Evolutionary conservation across 2,888 invertebrate species (phyloP), one percentile per base, ranked within the genome.

Genomic region (Caradrina kadenii): DNA sequence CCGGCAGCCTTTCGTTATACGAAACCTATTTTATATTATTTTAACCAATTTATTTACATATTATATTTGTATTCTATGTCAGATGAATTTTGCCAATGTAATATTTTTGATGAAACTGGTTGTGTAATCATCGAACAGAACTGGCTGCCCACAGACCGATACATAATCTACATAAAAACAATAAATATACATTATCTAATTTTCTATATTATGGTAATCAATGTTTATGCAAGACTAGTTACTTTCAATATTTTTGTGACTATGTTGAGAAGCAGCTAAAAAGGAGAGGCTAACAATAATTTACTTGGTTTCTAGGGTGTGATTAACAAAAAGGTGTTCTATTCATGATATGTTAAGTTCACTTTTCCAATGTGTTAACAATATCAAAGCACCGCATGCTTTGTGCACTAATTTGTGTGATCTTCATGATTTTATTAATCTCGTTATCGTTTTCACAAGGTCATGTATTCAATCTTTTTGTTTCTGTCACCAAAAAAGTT

Each of bases 401-500:
- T 85, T 86, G 74, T 78, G 76, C 76, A 84, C 84, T 87, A 85
- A 86, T 86, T 80, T 90, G 90, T 92, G 93, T 93, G 93, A 88
- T 89, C 92, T 93, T 93, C 90, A 81, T 86, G 81, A 82, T 72
- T 79, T 69, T 79, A 73, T 73, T 72, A 56, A 63, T 22, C 50
- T 35, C 22, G 42, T 54, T 60, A 45, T 50, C 53, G 26, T 63
- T 55, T 70, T 19, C 60, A 42, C 35, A 60, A 45, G 50, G 45
- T 66, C 39, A 54, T 63, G 48, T 65, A n/a, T 63, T 17, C 13
- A 59, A 48, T 31, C 45, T 1, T 31, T 1, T 39, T n/a, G 5
- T 39, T 48, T 55, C 22, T 13, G 55, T 52, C 59, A 49, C 48
- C 76, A 49, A n/a, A 72, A 53, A 76, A 31, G 54, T 35, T 10